Base-by-base conservation (phyloP, 37 sponge, comb jelly and placozoan species). In the Ianthella basta region DNA sequence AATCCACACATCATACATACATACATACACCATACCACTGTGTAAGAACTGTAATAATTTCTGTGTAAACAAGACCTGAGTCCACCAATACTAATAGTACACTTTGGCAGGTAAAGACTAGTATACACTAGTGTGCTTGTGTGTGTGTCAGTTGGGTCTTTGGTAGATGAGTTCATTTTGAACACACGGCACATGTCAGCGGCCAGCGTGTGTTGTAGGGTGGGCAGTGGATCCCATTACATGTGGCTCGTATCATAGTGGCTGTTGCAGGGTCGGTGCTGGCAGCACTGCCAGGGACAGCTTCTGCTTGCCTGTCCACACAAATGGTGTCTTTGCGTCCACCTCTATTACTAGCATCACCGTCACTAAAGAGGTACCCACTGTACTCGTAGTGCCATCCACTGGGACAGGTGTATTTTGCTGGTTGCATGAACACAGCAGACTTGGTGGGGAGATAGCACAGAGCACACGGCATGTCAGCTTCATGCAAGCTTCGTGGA, bases 391-490 rank as follows among this genome's bases (percentile, higher is more conserved):
- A 38, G 25, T 41, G 32, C 79, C 79, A 78, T 3, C 79, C 79
- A 41, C 40, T 36, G 32, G 50, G 79, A n/a, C 79, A 78, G 25
- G 39, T 21, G 37, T 78, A 50, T 40, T 41, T 38, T 44, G 79
- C 39, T 36, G 79, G 79, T 38, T 38, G 25, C 79, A 78, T 40
- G 15, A 78, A 44, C 79, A 53, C 23, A 0, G 16, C 50, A 25
- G 79, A 44, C 39, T 25, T 38, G 27, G 50, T 29, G 50, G 32
- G 27, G 15, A 41, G 29, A 15, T 78, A 44, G 24, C 79, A 78
- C 50, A 78, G 79, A 6, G 79, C 79, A 78, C 79, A 78, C 16
- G 79, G 79, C 25, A 78, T 78, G 24, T 78, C 50, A 78, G 50
- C 15, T 1, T 78, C 54, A 78, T 24, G 25, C 16, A 44, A 27